phyloP scores from a whole-genome alignment of 2,113 vertebrate genomes.

The Zosterops borbonicus region DNA sequence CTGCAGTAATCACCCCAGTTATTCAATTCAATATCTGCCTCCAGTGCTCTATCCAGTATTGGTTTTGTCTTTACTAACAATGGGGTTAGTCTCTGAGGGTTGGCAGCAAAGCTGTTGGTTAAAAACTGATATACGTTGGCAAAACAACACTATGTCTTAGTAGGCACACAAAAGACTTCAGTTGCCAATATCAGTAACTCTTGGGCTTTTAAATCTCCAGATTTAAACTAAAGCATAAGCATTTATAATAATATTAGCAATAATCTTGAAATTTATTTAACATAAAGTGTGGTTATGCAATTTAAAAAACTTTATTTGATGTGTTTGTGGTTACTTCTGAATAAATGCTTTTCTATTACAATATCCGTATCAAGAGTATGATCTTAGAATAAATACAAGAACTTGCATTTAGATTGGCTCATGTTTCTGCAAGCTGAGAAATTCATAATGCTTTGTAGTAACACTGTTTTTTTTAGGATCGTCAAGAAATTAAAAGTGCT shows the following conservation, averaged over 20 bases:
- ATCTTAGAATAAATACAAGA: background rate
- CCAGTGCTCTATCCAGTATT: background rate
- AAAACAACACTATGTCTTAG: background rate
- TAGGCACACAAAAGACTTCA: background rate
- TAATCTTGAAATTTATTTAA: background rate
- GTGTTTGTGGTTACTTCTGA: background rate
- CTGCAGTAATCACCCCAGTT: background rate
- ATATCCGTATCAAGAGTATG: background rate
- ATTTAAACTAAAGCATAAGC: background rate
- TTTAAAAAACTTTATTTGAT: background rate
- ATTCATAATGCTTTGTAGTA: background rate
- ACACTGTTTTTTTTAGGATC: background rate
- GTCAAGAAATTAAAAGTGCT: background rate
- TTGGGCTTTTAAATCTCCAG: background rate
- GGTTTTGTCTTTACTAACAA: background rate
- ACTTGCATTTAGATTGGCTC: background rate
- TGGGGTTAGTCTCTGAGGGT: background rate
- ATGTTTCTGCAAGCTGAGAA: background rate
- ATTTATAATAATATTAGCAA: background rate
- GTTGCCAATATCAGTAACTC: background rate
- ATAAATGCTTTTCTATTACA: background rate
- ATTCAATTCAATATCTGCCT: background rate
- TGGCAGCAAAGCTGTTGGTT: background rate
- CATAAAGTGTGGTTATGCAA: background rate
- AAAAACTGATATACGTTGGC: background rate